A percentile compares a stretch with the other conserved stretches of the same genome.
phyloP scores from a whole-genome alignment of 2,888 invertebrate genomes.

The Drosophila silvestris region DNA sequence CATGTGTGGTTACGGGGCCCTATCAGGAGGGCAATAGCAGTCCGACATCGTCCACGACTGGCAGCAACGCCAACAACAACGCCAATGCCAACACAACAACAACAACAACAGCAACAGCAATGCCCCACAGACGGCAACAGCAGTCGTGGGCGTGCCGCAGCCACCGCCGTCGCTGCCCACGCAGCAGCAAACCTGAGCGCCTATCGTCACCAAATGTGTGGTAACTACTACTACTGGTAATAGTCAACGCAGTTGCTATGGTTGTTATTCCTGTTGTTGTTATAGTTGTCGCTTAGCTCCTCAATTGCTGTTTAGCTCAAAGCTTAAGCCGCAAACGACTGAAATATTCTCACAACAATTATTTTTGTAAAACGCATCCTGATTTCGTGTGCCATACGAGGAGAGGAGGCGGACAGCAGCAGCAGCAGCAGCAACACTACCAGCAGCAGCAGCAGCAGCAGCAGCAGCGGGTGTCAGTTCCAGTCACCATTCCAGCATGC shows the following conservation, averaged over 20 bases:
- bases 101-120: constrained; percentile 43
- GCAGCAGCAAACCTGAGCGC: constrained; percentile 66
- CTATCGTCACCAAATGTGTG: constrained; percentile 42
- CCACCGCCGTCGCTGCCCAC: constrained; percentile 34
- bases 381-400: constrained; percentile 73
- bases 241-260: constrained; percentile 10
- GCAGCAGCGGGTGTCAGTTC: constrained; percentile 14
- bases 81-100: constrained; percentile 23
- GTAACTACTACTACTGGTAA: constrained; percentile 62
- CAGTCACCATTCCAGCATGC: constrained; percentile 57
- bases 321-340: constrained; percentile 60
- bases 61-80: constrained; percentile 62
- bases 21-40: constrained; percentile 89
- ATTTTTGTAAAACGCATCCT: constrained; percentile 76
- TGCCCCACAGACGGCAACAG: constrained; percentile 33
- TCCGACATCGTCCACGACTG: constrained; percentile 84
- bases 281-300: constrained; percentile 7
- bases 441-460: background rate
- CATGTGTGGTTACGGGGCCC: constrained; percentile 94
- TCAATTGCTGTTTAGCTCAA: constrained; percentile 39
- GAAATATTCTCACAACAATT: constrained; percentile 59
- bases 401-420: constrained; percentile 22
- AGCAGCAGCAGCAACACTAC: background rate
- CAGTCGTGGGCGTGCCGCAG: constrained; percentile 22
- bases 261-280: background rate